Percentiles rank a stretch among this genome's conserved stretches.
These are phyloP conservation scores for Pluvialis apricaria DNA, from an alignment of 2,113 vertebrate species.

Conservation along the genomic window DNA sequence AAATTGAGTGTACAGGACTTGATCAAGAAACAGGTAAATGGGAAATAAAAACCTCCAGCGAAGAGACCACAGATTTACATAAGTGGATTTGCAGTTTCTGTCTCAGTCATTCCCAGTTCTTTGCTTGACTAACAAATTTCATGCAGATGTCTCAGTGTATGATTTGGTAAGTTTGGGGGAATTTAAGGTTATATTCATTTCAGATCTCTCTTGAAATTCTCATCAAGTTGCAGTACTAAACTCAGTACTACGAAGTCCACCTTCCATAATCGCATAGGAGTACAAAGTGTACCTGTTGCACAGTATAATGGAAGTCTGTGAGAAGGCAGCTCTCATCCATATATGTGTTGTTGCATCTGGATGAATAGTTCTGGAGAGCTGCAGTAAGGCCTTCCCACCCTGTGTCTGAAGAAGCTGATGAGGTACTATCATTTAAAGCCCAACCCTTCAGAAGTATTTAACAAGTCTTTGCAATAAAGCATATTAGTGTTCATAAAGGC, in stretches of 20 bases:
- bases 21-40: neutral
- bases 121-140: neutral
- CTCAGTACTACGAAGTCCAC: neutral
- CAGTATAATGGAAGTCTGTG: neutral
- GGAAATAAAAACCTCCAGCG: neutral
- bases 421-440: neutral
- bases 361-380: neutral
- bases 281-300: neutral
- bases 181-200: neutral
- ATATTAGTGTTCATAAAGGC: neutral
- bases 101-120: neutral
- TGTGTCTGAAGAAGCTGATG: neutral
- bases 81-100: neutral
- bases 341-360: rapidly evolving
- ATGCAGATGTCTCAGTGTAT: neutral
- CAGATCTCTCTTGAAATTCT: neutral
- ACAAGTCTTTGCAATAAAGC: neutral
- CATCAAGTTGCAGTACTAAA: neutral
- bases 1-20: neutral
- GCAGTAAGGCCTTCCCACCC: neutral
- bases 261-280: neutral
- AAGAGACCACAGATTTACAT: neutral
- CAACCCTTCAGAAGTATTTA: neutral
- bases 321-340: neutral
- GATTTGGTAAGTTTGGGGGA: neutral